Conservation (phyloP, 2,888 invertebrate species). For the Orchestes rusci region DNA sequence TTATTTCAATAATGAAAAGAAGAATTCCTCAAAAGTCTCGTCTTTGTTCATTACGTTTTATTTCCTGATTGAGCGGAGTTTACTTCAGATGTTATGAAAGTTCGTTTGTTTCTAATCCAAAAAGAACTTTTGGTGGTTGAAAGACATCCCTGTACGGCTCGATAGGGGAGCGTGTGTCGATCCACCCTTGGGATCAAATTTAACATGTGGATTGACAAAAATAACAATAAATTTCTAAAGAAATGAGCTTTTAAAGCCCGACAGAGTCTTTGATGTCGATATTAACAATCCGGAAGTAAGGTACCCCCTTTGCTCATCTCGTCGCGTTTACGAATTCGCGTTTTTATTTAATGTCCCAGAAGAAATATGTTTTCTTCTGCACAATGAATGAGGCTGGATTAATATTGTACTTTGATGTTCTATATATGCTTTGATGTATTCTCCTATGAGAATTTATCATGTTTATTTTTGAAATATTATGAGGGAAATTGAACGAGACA, state of each 20-base stretch:
- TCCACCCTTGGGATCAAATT: conserved; percentile 44
- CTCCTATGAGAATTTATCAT: not conserved
- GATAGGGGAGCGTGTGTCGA: conserved; percentile 20
- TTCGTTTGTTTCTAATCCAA: conserved; percentile 42
- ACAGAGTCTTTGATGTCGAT: conserved; percentile 40
- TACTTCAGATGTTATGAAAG: conserved; percentile 38
- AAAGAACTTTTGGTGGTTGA: conserved; percentile 42
- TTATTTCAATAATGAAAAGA: conserved; percentile 16
- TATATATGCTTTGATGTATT: conserved; percentile 15
- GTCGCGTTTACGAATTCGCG: conserved; percentile 20
- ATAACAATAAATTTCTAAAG: conserved; percentile 44
- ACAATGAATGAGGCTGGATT: conserved; percentile 20
- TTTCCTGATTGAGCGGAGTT: conserved; percentile 28
- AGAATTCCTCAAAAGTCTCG: conserved; percentile 22
- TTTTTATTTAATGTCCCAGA: conserved; percentile 25
- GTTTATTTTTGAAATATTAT: conserved; percentile 1
- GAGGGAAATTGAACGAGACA: too few relatives aligned
- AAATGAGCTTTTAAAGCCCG: conserved; percentile 38
- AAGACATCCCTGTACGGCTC: conserved; percentile 34
- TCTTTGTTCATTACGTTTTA: conserved; percentile 24
- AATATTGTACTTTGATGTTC: conserved; percentile 24
- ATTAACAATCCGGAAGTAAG: conserved; percentile 42
- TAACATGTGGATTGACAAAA: conserved; percentile 46
- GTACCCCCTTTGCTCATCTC: conserved; percentile 22
- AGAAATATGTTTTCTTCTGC: conserved; percentile 21